Evolutionary conservation across 2,888 invertebrate genomes (phyloP).

Genomic region (Amblyteles armatorius): DNA sequence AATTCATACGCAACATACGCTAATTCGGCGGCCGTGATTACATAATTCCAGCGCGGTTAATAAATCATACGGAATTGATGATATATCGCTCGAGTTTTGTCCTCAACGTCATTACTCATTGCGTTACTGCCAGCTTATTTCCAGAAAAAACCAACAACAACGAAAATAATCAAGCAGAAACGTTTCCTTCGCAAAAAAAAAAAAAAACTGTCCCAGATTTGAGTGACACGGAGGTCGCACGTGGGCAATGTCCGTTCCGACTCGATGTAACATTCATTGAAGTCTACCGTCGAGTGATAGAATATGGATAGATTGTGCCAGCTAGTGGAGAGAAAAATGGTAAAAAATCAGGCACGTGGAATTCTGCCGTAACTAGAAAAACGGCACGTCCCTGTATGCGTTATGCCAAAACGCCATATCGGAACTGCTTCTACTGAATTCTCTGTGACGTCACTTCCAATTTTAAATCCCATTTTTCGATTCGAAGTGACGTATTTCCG

Average conservation of each 20-base stretch:
- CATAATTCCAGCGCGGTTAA: neutral
- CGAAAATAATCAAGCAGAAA: neutral
- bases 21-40: neutral
- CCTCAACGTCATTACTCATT: neutral
- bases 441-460: no score
- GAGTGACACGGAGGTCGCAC: constrained; percentile 16
- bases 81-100: neutral
- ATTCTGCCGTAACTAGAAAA: no score
- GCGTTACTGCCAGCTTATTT: neutral
- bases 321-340: constrained; percentile 30
- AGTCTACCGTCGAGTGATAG: constrained; percentile 13
- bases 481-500: neutral
- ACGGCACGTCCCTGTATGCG: no score
- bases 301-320: constrained; percentile 25
- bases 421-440: no score
- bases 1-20: neutral
- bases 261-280: neutral
- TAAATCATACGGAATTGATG: neutral
- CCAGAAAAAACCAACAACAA: neutral
- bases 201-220: neutral
- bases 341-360: constrained; percentile 6
- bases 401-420: no score
- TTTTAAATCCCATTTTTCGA: neutral
- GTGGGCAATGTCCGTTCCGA: neutral
- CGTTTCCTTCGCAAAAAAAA: neutral